Base-by-base conservation (phyloP, 2,113 vertebrate genomes). In the Cromileptes altivelis region DNA sequence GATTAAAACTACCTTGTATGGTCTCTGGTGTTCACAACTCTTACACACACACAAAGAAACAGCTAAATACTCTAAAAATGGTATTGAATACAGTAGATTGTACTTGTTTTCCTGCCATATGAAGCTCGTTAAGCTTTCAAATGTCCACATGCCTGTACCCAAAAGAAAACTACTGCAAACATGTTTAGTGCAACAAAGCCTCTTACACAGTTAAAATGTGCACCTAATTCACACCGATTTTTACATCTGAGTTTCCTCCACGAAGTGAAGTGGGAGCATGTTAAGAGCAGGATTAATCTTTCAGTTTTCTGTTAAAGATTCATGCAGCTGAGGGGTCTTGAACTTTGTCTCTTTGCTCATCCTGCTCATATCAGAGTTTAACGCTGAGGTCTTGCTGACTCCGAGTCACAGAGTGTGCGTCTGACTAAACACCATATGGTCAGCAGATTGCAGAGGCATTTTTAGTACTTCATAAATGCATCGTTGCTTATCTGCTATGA, bases 221-320 rank as follows among this genome's bases (percentile, higher is more conserved):
- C 9, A 60, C 25, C 25, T 40, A 69, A 65, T 65, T 58, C 40
- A 4, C n/a, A 68, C 58, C 70, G 4, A 18, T 2, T 19, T n/a
- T 60, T 33, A 47, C 55, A 11, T 37, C 33, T 33, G 12, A 65
- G 8, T 40, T 56, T 69, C 19, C 55, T 50, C 37, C 8, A 21
- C 37, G 9, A 13, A 56, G 45, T n/a, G 63, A 19, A 17, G 42
- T 21, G 70, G 67, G 45, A 30, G 75, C 27, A 5, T 80, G 33
- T 83, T 81, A 70, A 88, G 53, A 81, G 73, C 40, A 2, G 75
- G 78, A 86, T 93, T 73, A 91, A 92, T 91, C 72, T 84, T 93
- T 91, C 76, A 91, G 72, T 25, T 58, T 13, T 18, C 56, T 47
- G 45, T 92, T 52, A 88, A 90, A 91, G 57, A 92, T 91, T 90